Base-by-base conservation (phyloP, 2,113 vertebrate species). In the Euleptes europaea region DNA sequence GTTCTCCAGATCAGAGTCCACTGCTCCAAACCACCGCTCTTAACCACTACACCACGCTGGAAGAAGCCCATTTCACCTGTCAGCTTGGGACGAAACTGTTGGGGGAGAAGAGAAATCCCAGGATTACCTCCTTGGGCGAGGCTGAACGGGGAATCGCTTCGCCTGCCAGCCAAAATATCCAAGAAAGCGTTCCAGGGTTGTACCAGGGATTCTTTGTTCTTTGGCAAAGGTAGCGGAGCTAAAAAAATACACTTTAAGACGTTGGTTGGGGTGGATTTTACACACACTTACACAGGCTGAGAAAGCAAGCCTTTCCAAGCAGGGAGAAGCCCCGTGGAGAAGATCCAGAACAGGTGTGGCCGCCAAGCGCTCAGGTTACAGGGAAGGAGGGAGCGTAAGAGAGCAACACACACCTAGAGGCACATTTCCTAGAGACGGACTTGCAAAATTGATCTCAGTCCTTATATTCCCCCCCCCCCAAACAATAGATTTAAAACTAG, bases 331-430 rank as follows among this genome's bases (percentile, higher is more conserved):
- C 75, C 79, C n/a, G 14, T 40, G 8, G 70, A 44, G 33, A 72
- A 19, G 81, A 47, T 0, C 1, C 33, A 15, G 65, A 77, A 38
- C 90, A 92, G 90, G 91, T 91, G 89, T 80, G 33, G 2, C 31
- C 78, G 49, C 89, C 63, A 3, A 35, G 23, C 4, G 74, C 87
- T 89, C 90, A 21, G 76, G 92, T 87, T 72, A 69, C 85, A 67
- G 3, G 85, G 80, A 15, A 78, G 14, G 1, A 6, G 0, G 3
- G 67, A 0, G 0, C 1, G 35, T 1, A 69, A 3, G 57, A 0
- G 14, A 38, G 33, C 60, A 9, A n/a, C n/a, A 7, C 33, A 19
- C 67, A 35, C 67, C 33, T 15, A 35, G 67, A 7, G 3, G 17
- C 14, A 4, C 13, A 1, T 26, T 65, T 65, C 31, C n/a, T n/a